Evolutionary conservation across 2,113 vertebrate genomes (phyloP), one percentile per base, ranked within the genome.

Genomic region (Cheilinus undulatus): DNA sequence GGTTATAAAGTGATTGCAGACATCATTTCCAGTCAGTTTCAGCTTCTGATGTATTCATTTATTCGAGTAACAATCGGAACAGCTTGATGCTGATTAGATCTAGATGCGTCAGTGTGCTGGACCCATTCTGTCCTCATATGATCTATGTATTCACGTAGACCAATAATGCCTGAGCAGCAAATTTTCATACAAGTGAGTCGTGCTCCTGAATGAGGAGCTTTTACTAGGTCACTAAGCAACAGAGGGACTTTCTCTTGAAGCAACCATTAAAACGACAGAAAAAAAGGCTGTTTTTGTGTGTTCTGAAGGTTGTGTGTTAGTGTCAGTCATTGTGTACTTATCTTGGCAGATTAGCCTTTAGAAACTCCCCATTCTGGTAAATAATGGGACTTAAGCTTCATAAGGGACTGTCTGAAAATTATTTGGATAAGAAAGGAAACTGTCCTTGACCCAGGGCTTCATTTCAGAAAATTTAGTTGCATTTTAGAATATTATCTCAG

Each of bases 61-160:
- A 3, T 36, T 11, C 27, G 9, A 66, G 45, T 15, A 23, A 53
- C 23, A 40, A 65, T 15, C 20, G 22, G 24, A 40, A 66, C 28
- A 26, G 11, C 28, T 48, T 54, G 19, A 7, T 15, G 26, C 17
- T 42, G 30, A 23, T 51, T 48, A 42, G 53, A 50, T 75, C 22
- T 26, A 53, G 40, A 67, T 9, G 5, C 66, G 9, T 66, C 61
- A 56, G 30, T 45, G 57, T 10, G 50, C 20, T 54, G 61, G 53
- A 81, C 76, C 76, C 61, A 86, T 76, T 89, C 80, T 85, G 81
- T 85, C 79, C 62, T 61, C 11, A 38, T 82, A 65, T 88, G 83
- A 90, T 89, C 75, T 76, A 82, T 75, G 69, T 22, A 28, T 46
- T 80, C 67, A 78, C 34, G 46, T 11, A 24, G 42, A 62, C 42